Evolutionary conservation across 2,888 invertebrate genomes (phyloP).

Genomic region (Meliscaeva auricollis): DNA sequence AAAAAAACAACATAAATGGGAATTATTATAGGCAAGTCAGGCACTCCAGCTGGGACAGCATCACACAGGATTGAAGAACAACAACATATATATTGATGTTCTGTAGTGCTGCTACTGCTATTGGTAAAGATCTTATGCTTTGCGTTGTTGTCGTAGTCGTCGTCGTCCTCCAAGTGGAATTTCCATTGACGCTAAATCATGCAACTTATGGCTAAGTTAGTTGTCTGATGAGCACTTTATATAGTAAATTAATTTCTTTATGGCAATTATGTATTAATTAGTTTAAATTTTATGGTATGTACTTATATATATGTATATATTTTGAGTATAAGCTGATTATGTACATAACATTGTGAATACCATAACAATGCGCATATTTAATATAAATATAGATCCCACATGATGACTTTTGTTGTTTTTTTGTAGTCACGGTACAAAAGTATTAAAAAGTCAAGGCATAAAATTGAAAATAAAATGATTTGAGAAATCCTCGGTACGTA

Average conservation of each 20-base stretch:
- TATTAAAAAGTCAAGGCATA: too few relatives aligned
- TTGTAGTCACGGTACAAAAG: too few relatives aligned
- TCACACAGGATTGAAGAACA: slow-evolving; percentile 8
- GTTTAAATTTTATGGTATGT: slow-evolving; percentile 45
- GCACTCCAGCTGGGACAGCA: slow-evolving; percentile 43
- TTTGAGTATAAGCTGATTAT: neutral
- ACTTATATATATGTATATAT: neutral
- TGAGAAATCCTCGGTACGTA: too few relatives aligned
- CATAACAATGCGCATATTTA: too few relatives aligned
- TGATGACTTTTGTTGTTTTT: too few relatives aligned
- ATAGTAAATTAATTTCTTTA: slow-evolving; percentile 71
- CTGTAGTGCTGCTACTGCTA: neutral
- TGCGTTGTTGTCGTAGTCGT: neutral
- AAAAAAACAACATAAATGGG: slow-evolving; percentile 61
- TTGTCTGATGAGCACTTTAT: slow-evolving; percentile 69
- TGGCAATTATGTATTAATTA: slow-evolving; percentile 70
- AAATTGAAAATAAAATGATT: too few relatives aligned
- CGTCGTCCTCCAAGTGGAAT: slow-evolving; percentile 53
- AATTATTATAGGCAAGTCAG: slow-evolving; percentile 57
- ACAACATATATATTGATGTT: slow-evolving; percentile 10
- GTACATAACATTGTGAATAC: neutral
- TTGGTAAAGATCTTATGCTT: slow-evolving; percentile 41
- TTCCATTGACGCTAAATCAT: slow-evolving; percentile 66
- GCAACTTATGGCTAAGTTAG: slow-evolving; percentile 70
- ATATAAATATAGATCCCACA: too few relatives aligned